phyloP scores from a whole-genome alignment of 2,113 vertebrate species.

The Gavialis gangeticus region DNA sequence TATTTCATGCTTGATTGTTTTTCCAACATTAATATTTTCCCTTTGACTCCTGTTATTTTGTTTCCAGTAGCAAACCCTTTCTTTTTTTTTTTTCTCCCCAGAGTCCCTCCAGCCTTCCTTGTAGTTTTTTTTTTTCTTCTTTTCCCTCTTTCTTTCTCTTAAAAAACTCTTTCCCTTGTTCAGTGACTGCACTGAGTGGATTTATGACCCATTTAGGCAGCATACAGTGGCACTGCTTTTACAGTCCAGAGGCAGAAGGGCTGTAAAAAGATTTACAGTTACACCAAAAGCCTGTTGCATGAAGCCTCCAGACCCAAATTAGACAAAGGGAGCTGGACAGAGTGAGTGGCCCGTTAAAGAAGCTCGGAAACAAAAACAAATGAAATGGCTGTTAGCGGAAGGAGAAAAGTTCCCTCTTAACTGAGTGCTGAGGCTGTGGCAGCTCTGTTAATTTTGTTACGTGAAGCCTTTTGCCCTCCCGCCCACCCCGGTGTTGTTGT shows the following conservation, averaged over 20 bases:
- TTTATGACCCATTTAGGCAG: slow-evolving; percentile 67
- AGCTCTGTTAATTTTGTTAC: slow-evolving; percentile 65
- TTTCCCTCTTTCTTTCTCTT: not conserved
- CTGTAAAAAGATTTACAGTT: slow-evolving; percentile 73
- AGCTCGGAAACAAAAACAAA: slow-evolving; percentile 73
- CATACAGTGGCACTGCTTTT: slow-evolving; percentile 68
- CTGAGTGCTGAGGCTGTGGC: slow-evolving; percentile 48
- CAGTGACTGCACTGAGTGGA: slow-evolving; percentile 43
- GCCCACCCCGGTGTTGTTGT: slow-evolving; percentile 52
- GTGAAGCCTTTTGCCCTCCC: slow-evolving; percentile 63
- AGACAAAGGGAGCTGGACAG: slow-evolving; percentile 48
- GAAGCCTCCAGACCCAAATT: slow-evolving; percentile 57
- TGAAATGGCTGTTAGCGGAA: slow-evolving; percentile 41
- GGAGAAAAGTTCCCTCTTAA: slow-evolving; percentile 47
- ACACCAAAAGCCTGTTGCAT: slow-evolving; percentile 55
- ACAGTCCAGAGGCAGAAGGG: slow-evolving; percentile 66
- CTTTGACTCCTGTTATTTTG: slow-evolving; percentile 57
- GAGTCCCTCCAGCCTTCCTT: slow-evolving; percentile 47
- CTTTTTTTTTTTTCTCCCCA: not conserved
- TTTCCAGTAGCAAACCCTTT: slow-evolving; percentile 46
- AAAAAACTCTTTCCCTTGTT: slow-evolving; percentile 53
- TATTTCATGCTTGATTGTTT: slow-evolving; percentile 58
- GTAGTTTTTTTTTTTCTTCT: slow-evolving; percentile 19
- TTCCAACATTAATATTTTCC: slow-evolving; percentile 69
- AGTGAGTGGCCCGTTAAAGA: slow-evolving; percentile 65